These are phyloP conservation scores for Parazoanthus swiftii DNA, from an alignment of 92 coral and sea anemone genomes.

Conservation along the genomic window DNA sequence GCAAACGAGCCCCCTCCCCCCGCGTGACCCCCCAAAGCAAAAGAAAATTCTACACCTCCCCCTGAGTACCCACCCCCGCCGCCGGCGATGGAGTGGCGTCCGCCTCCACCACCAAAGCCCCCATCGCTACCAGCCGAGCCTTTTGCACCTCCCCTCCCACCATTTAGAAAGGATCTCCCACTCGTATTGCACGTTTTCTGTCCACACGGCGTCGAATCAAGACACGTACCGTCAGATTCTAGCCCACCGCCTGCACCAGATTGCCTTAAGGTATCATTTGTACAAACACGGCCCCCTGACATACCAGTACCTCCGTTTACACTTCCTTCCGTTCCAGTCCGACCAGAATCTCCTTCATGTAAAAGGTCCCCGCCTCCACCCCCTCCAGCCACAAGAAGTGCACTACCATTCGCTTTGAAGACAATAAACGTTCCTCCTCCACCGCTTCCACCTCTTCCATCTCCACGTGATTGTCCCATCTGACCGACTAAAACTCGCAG, in stretches of 20 bases:
- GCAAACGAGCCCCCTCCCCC: slow-evolving; percentile 42
- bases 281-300: slow-evolving; percentile 31
- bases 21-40: not conserved
- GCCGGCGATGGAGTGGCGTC: not conserved
- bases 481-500: slow-evolving; percentile 30
- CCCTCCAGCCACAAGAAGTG: slow-evolving; percentile 34
- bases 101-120: slow-evolving; percentile 39
- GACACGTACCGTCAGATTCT: not conserved
- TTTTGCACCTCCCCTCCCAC: slow-evolving; percentile 31
- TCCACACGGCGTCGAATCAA: not conserved
- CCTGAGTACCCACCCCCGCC: slow-evolving; percentile 43
- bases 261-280: not conserved
- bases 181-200: not conserved
- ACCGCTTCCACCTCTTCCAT: slow-evolving; percentile 8
- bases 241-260: slow-evolving; percentile 38
- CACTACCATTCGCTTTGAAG: slow-evolving; percentile 10
- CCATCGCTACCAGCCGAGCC: not conserved
- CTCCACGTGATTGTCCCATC: not conserved
- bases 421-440: slow-evolving; percentile 38
- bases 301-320: slow-evolving; percentile 18
- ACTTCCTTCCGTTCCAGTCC: not conserved
- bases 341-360: slow-evolving; percentile 17
- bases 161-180: slow-evolving; percentile 21
- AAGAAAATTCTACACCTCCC: slow-evolving; percentile 6
- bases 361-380: slow-evolving; percentile 22